A percentile compares a stretch with the other conserved stretches of the same genome.
phyloP scores from a whole-genome alignment of 2,113 vertebrate genomes.

The Oxyruncus cristatus region DNA sequence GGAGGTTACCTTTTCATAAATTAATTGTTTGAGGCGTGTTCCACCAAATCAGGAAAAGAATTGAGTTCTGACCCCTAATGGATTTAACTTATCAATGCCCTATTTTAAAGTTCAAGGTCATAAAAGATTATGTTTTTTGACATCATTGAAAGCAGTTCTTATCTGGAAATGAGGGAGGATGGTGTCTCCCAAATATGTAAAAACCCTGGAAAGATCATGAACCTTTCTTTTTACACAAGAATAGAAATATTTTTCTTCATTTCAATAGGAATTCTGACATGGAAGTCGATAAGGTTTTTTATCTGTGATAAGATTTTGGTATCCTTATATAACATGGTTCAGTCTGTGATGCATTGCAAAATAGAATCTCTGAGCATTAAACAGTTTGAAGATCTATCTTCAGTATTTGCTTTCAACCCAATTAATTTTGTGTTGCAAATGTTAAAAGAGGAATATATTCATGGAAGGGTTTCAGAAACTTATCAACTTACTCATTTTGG shows the following conservation, averaged over 20 bases:
- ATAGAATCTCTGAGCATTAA: neutral
- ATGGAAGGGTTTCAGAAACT: neutral
- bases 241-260: neutral
- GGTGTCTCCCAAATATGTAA: neutral
- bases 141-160: neutral
- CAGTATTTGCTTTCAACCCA: neutral
- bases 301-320: neutral
- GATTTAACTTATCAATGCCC: neutral
- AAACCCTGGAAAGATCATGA: neutral
- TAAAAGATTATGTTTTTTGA: neutral
- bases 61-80: neutral
- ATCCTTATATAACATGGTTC: neutral
- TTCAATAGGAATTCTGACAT: neutral
- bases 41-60: neutral
- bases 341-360: neutral
- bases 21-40: neutral
- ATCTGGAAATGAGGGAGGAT: neutral
- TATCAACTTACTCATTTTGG: neutral
- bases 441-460: neutral
- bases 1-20: neutral
- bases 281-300: neutral
- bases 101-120: neutral
- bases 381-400: neutral
- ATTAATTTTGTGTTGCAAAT: neutral
- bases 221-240: neutral